phyloP scores from a whole-genome alignment of 1,140 invertebrate genomes.

The Orchesella cincta region DNA sequence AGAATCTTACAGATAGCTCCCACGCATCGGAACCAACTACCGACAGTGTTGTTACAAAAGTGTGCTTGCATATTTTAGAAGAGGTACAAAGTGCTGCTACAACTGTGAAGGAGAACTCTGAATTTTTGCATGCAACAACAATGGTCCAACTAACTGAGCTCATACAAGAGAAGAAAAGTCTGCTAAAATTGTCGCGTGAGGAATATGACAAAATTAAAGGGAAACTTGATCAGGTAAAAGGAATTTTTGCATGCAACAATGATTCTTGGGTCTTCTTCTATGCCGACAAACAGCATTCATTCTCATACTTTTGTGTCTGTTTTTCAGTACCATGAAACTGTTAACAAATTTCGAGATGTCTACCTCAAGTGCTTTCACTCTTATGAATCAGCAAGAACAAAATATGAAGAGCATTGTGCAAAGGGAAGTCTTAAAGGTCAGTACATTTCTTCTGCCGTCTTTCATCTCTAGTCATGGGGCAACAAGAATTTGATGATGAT shows the following conservation, averaged over 20 bases:
- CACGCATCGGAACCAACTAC: neutral
- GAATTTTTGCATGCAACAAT: no score
- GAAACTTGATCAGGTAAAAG: conserved; percentile 47
- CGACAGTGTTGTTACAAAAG: conserved; percentile 43
- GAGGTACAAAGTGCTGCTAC: conserved; percentile 41
- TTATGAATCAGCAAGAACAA: conserved; percentile 46
- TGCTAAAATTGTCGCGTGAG: conserved; percentile 43
- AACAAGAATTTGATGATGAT: no score
- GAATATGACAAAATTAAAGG: conserved; percentile 48
- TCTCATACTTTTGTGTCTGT: neutral
- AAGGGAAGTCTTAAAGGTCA: conserved; percentile 40
- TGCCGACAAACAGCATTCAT: neutral
- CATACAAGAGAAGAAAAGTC: conserved; percentile 44
- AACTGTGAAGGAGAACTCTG: conserved; percentile 45
- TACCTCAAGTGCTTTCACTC: conserved; percentile 41
- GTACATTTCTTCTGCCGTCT: conserved; percentile 3
- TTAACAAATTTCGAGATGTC: conserved; percentile 39
- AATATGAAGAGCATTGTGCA: conserved; percentile 49
- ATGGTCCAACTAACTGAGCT: conserved; percentile 43
- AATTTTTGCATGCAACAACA: conserved; percentile 43
- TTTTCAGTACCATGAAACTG: conserved; percentile 37
- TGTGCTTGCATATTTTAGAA: conserved; percentile 48
- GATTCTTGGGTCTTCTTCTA: neutral
- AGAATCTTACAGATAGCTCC: conserved; percentile 36
- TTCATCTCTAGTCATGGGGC: no score